Percentiles rank a stretch among this genome's conserved stretches.
Evolutionary conservation across 2,797 vertebrate genomes (phyloP).

Genomic region (Smutsia temminckii): DNA sequence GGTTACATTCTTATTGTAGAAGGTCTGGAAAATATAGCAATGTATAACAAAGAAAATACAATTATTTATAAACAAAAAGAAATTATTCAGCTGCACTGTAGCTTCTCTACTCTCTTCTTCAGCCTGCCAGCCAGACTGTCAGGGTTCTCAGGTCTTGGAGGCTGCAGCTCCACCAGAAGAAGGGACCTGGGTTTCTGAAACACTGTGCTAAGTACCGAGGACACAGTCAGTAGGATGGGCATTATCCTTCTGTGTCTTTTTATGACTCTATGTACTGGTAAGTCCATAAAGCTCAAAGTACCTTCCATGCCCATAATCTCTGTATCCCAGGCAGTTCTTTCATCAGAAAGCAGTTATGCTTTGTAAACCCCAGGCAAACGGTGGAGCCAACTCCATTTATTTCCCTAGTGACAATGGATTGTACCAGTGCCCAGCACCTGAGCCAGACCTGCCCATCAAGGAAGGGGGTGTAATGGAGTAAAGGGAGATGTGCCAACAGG

Average conservation of each 20-base stretch:
- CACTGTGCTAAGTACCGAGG: background rate
- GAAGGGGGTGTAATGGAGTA: background rate
- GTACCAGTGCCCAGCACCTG: background rate
- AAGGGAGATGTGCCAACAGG: background rate
- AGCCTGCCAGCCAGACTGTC: too few relatives aligned
- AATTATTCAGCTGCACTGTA: background rate
- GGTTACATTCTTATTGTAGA: background rate
- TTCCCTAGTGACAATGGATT: background rate
- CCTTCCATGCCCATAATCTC: background rate
- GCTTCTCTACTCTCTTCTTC: background rate
- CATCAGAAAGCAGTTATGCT: background rate
- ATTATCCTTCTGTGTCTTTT: background rate
- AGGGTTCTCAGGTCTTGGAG: background rate
- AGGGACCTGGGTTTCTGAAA: background rate
- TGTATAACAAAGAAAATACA: conserved; percentile 1
- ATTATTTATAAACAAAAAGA: conserved; percentile 7
- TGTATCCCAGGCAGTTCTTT: background rate
- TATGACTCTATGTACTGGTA: background rate
- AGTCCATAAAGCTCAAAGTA: background rate
- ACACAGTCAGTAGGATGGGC: background rate
- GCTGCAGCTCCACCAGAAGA: too few relatives aligned
- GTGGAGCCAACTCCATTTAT: background rate
- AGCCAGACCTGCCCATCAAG: background rate
- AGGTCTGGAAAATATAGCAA: background rate
- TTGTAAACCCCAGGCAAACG: background rate